phyloP scores from a whole-genome alignment of 1,140 invertebrate species.

The Saccostrea cuccullata region DNA sequence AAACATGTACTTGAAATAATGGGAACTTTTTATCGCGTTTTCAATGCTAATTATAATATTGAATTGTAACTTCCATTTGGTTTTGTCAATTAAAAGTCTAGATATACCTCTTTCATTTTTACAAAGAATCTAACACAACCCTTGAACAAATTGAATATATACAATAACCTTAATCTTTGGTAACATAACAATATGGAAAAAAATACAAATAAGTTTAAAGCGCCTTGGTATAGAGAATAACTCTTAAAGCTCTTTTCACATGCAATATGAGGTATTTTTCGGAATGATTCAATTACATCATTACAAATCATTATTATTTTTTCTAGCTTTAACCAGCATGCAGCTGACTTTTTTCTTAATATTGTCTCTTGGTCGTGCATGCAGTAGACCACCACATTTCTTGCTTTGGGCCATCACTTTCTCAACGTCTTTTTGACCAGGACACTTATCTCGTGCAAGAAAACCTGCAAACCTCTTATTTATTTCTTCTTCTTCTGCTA shows the following conservation, averaged over 20 bases:
- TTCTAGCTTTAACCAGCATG: constrained; percentile 9
- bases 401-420: constrained; percentile 2
- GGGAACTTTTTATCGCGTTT: too few species aligned
- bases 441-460: not conserved
- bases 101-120: constrained; percentile 4
- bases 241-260: too few species aligned
- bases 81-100: not conserved
- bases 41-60: too few species aligned
- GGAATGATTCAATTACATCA: not conserved
- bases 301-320: not conserved
- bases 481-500: constrained; percentile 30
- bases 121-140: constrained; percentile 9
- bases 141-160: not conserved
- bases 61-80: not conserved
- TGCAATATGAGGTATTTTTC: not conserved
- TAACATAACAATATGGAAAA: not conserved
- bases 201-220: too few species aligned
- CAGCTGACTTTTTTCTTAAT: constrained; percentile 23
- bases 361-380: constrained; percentile 10
- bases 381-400: not conserved
- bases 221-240: too few species aligned
- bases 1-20: too few species aligned
- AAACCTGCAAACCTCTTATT: not conserved
- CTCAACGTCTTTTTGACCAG: constrained; percentile 29
- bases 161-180: constrained; percentile 9